Conservation (phyloP, 1,140 invertebrate genomes). For the Cydia fagiglandana region DNA sequence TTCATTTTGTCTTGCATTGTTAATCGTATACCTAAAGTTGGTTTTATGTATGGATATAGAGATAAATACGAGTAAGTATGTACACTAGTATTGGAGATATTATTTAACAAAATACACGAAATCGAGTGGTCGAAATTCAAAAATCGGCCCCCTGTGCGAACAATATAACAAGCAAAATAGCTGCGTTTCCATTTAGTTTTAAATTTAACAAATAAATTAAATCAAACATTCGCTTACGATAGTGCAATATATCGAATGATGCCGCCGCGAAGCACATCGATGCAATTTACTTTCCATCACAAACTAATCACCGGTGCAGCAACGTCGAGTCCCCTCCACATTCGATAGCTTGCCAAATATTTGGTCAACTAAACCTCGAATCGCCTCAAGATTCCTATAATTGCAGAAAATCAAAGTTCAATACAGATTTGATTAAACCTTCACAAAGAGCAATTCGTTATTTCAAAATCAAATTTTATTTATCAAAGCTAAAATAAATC, state of each 20-base stretch:
- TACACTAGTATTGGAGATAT: too few species aligned
- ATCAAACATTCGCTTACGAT: conserved; percentile 17
- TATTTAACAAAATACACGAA: too few species aligned
- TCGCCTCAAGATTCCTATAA: background rate
- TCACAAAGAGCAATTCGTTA: background rate
- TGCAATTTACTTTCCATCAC: conserved; percentile 71
- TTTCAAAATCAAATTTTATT: background rate
- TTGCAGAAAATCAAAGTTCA: background rate
- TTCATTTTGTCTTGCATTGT: background rate
- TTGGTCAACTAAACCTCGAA: background rate
- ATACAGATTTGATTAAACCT: background rate
- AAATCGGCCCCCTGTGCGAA: too few species aligned
- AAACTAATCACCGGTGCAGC: conserved; percentile 56
- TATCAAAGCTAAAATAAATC: conserved; percentile 17
- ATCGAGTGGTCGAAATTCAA: too few species aligned
- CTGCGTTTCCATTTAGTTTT: too few species aligned
- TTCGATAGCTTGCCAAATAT: conserved; percentile 22
- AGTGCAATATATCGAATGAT: conserved; percentile 47
- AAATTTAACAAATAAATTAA: background rate
- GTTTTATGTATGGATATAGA: background rate
- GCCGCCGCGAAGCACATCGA: conserved; percentile 41
- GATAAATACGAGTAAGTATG: too few species aligned
- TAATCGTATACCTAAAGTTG: background rate
- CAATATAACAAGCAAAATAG: too few species aligned
- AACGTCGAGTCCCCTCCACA: conserved; percentile 39